Conservation (phyloP, 1,140 invertebrate genomes). For the Saccostrea echinata region DNA sequence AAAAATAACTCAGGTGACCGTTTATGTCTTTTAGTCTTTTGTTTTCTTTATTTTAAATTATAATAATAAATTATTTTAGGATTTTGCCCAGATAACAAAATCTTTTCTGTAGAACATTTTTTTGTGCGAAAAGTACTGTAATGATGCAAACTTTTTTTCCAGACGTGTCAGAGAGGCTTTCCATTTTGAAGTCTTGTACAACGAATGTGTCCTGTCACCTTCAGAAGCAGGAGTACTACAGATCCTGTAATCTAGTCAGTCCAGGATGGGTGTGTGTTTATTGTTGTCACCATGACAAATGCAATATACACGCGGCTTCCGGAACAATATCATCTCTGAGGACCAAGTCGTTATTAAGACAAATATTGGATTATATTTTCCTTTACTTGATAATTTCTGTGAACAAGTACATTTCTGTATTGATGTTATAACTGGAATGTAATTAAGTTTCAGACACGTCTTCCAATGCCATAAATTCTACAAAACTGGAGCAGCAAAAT, state of each 20-base stretch:
- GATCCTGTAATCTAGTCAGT: neutral
- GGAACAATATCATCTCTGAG: neutral
- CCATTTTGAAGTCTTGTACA: conserved; percentile 15
- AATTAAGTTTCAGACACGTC: neutral
- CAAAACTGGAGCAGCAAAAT: too few relatives aligned
- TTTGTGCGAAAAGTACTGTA: too few relatives aligned
- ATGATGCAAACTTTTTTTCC: neutral
- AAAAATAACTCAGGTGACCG: too few relatives aligned
- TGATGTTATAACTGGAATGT: neutral
- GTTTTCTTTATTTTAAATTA: too few relatives aligned
- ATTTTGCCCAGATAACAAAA: too few relatives aligned
- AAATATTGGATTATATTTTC: conserved; percentile 22
- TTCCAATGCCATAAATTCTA: neutral
- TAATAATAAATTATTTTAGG: too few relatives aligned
- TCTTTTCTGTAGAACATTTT: too few relatives aligned
- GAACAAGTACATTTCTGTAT: neutral
- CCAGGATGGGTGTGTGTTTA: neutral
- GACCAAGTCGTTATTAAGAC: neutral
- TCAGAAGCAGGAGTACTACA: neutral
- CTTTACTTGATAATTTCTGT: neutral
- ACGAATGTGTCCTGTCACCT: neutral
- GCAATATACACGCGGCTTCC: conserved; percentile 5
- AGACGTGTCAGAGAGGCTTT: conserved; percentile 2
- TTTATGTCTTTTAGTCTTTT: too few relatives aligned
- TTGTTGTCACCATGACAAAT: conserved; percentile 10